Evolutionary conservation across 2,113 vertebrate species (phyloP).

Genomic region (Pluvianellus socialis): DNA sequence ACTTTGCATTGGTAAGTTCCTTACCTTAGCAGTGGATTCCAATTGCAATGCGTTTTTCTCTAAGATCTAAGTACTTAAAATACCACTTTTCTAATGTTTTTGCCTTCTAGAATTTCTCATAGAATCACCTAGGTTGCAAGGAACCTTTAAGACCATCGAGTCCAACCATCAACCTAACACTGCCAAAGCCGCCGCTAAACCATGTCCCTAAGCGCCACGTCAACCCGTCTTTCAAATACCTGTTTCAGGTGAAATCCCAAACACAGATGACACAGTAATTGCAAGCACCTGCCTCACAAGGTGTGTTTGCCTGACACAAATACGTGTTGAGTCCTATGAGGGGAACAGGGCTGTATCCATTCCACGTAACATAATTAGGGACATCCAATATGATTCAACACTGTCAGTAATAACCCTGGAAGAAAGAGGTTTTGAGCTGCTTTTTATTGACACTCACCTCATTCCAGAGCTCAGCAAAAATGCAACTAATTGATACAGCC

Average conservation of each 20-base stretch:
- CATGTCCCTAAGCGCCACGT: background rate
- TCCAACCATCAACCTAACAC: background rate
- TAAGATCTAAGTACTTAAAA: background rate
- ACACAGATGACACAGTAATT: background rate
- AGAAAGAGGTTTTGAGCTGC: background rate
- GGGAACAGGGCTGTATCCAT: background rate
- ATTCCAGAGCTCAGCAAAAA: constrained; percentile 6
- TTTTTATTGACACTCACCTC: constrained; percentile 13
- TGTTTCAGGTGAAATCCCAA: background rate
- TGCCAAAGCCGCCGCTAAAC: background rate
- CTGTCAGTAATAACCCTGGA: background rate
- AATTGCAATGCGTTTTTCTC: background rate
- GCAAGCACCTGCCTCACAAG: background rate
- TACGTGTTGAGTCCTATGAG: background rate
- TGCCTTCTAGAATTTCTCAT: background rate
- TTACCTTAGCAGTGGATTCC: background rate
- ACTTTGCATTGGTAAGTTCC: background rate
- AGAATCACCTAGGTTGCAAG: background rate
- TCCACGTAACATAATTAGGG: background rate
- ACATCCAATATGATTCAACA: background rate
- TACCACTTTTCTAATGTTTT: background rate
- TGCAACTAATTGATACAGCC: background rate
- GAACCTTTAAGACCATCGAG: background rate
- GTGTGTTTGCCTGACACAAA: background rate
- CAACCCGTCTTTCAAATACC: background rate